Evolutionary conservation across 2,113 vertebrate genomes (phyloP), one percentile per base, ranked within the genome.

Genomic region (Eulemur macaco): DNA sequence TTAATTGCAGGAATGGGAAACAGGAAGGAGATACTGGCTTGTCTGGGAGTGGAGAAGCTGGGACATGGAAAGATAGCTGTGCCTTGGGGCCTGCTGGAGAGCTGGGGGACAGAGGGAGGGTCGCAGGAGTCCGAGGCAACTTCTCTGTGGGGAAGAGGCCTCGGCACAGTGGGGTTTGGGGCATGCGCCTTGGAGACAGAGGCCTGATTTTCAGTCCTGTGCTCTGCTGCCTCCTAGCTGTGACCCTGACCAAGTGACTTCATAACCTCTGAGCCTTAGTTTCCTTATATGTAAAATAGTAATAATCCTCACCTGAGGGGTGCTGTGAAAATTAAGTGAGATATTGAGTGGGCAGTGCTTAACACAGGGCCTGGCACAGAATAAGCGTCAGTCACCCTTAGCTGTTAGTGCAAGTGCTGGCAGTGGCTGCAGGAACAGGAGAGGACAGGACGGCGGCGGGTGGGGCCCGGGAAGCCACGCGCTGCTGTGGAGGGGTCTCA

Each of bases 291-390:
- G 25, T 73, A 63, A 82, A 69, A 86, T 74, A 87, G 20, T 54
- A 85, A 92, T 54, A 60, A 85, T 37, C 34, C 52, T 88, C 52
- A 86, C 50, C 64, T 66, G 63, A 85, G 60, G 34, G 47, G 15
- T 77, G 56, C 54, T 87, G 37, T 81, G 50, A 58, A 89, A 81
- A 92, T 73, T 82, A 88, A 96, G 90, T 50, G 81, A 95, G 92
- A 63, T 64, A 81, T 3, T 74, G 60, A 88, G 29, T 77, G 64
- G 74, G 34, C 42, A 66, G 47, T 56, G 10, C 56, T 71, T 91
- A 77, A 78, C 47, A 37, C 29, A 63, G 77, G 80, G 39, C 27
- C 47, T 54, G n/a, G 64, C 87, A 82, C 47, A 90, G 76, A 90
- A 25, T 58, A 94, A 25, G 29, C 9, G 8, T 21, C 56, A 11